Evolutionary conservation across 1,140 invertebrate genomes (phyloP), one percentile per base, ranked within the genome.

Genomic region (Hermetia illucens): DNA sequence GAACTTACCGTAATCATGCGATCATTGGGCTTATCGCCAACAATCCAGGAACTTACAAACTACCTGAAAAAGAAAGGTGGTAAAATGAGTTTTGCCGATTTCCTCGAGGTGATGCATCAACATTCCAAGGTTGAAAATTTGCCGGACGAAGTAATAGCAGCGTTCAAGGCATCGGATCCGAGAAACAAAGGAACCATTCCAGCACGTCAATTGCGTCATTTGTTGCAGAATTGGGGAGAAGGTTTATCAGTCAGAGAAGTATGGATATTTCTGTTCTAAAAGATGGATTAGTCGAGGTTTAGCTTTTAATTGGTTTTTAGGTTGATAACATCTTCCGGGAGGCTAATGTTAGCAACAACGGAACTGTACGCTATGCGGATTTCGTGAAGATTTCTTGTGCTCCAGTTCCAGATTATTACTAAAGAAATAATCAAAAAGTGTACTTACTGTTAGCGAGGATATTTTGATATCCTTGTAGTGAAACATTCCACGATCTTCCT

Each of bases 81-180:
- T 3, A 88, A 85, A 61, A 89, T 97, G 76, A 82, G 84, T 3
- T 97, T 97, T 65, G 87, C 91, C 1, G 89, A 93, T 52, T 95
- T 97, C 52, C 61, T 97, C 6, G 91, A 95, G 55, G 81, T 93
- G 2, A 89, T 95, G 85, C 88, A 96, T 60, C 72, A 82, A 43
- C 91, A 96, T 59, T 89, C 71, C 56, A 53, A 72, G 66, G 77
- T 78, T 3, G 91, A 97, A 60, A 82, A 91, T 57, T 63, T 91
- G 22, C 85, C 90, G 0, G 79, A 79, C 52, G 91, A 97, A 71
- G 80, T 88, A 40, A 57, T 92, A 15, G 79, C 84, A 41, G 91
- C 90, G 2, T 95, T 97, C 60, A 72, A 72, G 61, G 85, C 89
- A 10, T 79, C 75, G 8, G 91, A 96, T 64, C 64, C 68, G 1